phyloP scores from a whole-genome alignment of 2,888 invertebrate species.

The Melieria picta region DNA sequence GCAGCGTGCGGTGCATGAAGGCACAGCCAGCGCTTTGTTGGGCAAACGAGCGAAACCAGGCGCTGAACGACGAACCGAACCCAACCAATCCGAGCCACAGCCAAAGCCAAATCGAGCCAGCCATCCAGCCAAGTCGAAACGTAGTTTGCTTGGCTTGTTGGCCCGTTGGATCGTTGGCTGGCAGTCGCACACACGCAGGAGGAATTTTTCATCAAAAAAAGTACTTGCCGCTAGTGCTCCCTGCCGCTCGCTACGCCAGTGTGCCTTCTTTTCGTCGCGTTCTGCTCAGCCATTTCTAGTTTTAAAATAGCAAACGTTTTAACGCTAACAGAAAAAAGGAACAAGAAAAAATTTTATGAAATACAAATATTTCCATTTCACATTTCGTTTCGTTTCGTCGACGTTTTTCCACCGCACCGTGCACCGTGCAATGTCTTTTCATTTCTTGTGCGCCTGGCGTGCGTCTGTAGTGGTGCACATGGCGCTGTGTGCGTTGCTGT shows the following conservation, averaged over 20 bases:
- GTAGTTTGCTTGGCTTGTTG: background rate
- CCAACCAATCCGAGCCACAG: constrained; percentile 3
- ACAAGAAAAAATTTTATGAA: constrained; percentile 37
- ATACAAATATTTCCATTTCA: constrained; percentile 43
- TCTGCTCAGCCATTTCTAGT: constrained; percentile 10
- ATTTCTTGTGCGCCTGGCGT: background rate
- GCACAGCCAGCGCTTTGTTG: no score
- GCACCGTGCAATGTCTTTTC: constrained; percentile 5
- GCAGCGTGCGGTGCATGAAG: no score
- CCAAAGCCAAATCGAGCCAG: constrained; percentile 1
- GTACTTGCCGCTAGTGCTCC: constrained; percentile 21
- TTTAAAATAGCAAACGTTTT: constrained; percentile 32
- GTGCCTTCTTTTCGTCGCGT: constrained; percentile 4
- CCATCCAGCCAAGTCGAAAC: background rate
- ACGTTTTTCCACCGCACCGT: constrained; percentile 35
- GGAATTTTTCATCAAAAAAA: constrained; percentile 28
- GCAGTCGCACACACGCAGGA: constrained; percentile 9
- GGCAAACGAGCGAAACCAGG: no score
- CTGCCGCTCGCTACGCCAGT: background rate
- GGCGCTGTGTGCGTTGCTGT: background rate
- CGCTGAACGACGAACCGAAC: background rate
- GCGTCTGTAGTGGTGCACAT: background rate
- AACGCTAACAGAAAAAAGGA: constrained; percentile 15
- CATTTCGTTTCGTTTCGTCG: constrained; percentile 37
- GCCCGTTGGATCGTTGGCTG: background rate